Base-by-base conservation (phyloP, 2,888 invertebrate genomes). In the Sisyra terminalis region DNA sequence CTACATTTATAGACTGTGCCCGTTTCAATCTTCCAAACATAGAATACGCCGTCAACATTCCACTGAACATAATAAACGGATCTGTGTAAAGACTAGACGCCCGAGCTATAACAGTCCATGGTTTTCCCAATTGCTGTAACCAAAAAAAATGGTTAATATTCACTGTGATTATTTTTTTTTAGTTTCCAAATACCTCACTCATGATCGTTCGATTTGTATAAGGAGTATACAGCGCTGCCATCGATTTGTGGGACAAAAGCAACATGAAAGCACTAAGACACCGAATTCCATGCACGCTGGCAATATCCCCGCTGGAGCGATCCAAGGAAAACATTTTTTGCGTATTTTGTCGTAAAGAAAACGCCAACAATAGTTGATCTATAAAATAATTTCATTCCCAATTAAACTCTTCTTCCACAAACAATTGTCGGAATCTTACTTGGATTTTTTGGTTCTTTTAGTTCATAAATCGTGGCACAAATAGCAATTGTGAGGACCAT, bases 41-140 rank as follows among this genome's bases (percentile, higher is more conserved):
- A 0, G 75, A 70, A 52, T 78, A 74, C 0, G 76, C 65, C 0
- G 78, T 77, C 40, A 79, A 53, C 48, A 77, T 69, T 15, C 76
- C 78, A 38, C 78, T 78, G 41, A 79, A 67, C 66, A 79, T 73
- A 42, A 79, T 69, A 55, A 79, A 79, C 1, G 78, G 77, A 61
- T 79, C 79, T 0, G 79, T 79, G 51, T 78, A 79, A 5, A 79
- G 60, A 49, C 77, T 77, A 2, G 78, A 78, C 1, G 76, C 77
- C 50, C 78, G 64, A 34, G 73, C 77, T 42, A 79, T 57, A 1
- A 77, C 76, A 1, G 76, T 73, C 73, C 77, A 78, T 3, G 75
- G 69, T 52, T 66, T 65, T 0, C 74, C 73, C 42, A 78, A 57
- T 46, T 60, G 65, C 76, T 76, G 51, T 15, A 54, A 56, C 39